Percentiles rank a stretch among this genome's conserved stretches.
Conservation (phyloP, 2,797 vertebrate genomes). For the Capromys pilorides region DNA sequence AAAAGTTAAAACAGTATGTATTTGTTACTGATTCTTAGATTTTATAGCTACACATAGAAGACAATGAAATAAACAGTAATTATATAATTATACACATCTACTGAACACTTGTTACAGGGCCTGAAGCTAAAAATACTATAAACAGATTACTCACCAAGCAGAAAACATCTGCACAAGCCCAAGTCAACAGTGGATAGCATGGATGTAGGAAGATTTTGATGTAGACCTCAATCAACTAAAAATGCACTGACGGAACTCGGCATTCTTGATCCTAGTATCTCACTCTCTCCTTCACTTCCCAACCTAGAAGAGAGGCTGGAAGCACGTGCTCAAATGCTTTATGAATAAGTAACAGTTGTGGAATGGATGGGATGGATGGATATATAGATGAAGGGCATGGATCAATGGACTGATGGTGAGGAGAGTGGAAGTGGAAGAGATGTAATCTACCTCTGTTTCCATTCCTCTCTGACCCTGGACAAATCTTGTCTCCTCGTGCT, state of each 20-base stretch:
- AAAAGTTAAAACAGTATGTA: slow-evolving; percentile 53
- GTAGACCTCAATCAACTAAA: slow-evolving; percentile 17
- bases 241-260: slow-evolving; percentile 9
- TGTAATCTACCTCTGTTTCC: background rate
- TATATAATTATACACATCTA: slow-evolving; percentile 16
- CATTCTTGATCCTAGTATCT: background rate
- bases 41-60: slow-evolving; percentile 27
- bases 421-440: background rate
- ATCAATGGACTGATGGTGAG: background rate
- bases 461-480: background rate
- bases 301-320: background rate
- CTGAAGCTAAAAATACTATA: slow-evolving; percentile 12
- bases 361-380: background rate
- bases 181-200: background rate
- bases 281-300: slow-evolving; percentile 10
- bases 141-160: background rate
- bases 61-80: slow-evolving; percentile 6
- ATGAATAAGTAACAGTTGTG: slow-evolving; percentile 5
- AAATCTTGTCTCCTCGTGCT: background rate
- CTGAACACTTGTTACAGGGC: background rate
- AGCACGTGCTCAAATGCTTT: background rate
- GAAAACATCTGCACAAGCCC: background rate
- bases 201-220: slow-evolving; percentile 4
- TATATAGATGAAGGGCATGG: background rate
- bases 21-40: slow-evolving; percentile 32